phyloP scores from a whole-genome alignment of 2,888 invertebrate species.

The Autographa pulchrina region DNA sequence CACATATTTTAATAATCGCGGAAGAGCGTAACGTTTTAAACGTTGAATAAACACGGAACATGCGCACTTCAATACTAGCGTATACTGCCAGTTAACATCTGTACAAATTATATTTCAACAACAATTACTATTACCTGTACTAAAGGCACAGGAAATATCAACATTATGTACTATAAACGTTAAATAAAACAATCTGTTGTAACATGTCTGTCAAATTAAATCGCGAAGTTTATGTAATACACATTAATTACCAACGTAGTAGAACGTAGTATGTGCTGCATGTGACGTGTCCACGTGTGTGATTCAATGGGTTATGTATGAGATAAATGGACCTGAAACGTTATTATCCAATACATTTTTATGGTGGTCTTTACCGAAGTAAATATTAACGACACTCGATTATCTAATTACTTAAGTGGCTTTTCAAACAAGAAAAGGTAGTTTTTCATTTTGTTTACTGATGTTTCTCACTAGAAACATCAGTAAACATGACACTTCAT shows the following conservation, averaged over 20 bases:
- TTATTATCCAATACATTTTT: neutral
- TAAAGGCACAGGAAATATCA: neutral
- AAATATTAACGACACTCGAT: neutral
- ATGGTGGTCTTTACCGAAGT: neutral
- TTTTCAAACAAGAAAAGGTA: neutral
- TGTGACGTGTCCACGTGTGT: neutral
- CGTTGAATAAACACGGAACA: slow-evolving; percentile 49
- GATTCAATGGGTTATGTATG: slow-evolving; percentile 2
- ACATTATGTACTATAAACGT: neutral
- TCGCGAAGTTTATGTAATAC: neutral
- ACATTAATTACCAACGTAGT: neutral
- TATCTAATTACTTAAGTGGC: neutral
- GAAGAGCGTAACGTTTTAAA: slow-evolving; percentile 44
- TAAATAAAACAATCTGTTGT: neutral
- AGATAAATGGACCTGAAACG: neutral
- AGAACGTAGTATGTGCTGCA: neutral
- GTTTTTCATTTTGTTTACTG: neutral
- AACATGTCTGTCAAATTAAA: neutral
- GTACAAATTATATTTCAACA: slow-evolving; percentile 46
- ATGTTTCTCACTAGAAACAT: neutral
- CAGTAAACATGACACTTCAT: too few relatives aligned
- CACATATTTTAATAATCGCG: slow-evolving; percentile 40
- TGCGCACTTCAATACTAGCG: slow-evolving; percentile 36
- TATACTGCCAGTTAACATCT: slow-evolving; percentile 54
- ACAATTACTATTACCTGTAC: slow-evolving; percentile 15